Base-by-base conservation (phyloP, 2,888 invertebrate genomes). In the Cataglyphis albicans region DNA sequence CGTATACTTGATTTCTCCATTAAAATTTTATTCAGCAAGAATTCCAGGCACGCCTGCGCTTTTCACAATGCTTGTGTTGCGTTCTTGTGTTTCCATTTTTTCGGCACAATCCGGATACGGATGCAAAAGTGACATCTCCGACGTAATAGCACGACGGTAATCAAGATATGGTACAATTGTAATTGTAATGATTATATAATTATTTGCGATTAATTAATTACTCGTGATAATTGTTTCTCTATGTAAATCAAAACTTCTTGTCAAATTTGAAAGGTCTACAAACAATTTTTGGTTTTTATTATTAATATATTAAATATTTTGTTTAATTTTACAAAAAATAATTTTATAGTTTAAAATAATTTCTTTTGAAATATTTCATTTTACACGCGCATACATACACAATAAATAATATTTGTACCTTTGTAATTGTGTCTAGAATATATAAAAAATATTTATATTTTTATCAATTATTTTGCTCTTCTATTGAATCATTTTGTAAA, bases 1-100 rank as follows among this genome's bases (percentile, higher is more conserved):
- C 84, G 76, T 73, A 78, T 89, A 88, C 86, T 83, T 86, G 85
- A 87, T 89, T 89, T 86, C 84, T 84, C 86, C 86, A 86, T 89
- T 88, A 88, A 88, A 89, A 85, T 89, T 87, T 85, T 84, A 83
- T 78, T 82, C 64, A 52, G 38, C 72, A 65, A 81, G 70, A 84
- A 78, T 83, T 75, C 78, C 68, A 78, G 59, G 59, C 59, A 68
- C 68, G 78, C 59, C 44, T 35, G 18, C 18, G 68, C 59, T 80
- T 80, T 80, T 80, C 59, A 70, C 78, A 80, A 70, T 61, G 70
- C 59, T 44, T 35, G 74, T 35, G 21, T 65, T 61, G 82, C 67
- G 35, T 15, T 35, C 65, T 29, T 32, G 35, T 57, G 63, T 82
- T 81, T 74, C 64, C 29, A 68, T n/a, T 73, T 72, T 76, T 83